Conservation (phyloP, 2,888 invertebrate species). For the Apotomis capreana region DNA sequence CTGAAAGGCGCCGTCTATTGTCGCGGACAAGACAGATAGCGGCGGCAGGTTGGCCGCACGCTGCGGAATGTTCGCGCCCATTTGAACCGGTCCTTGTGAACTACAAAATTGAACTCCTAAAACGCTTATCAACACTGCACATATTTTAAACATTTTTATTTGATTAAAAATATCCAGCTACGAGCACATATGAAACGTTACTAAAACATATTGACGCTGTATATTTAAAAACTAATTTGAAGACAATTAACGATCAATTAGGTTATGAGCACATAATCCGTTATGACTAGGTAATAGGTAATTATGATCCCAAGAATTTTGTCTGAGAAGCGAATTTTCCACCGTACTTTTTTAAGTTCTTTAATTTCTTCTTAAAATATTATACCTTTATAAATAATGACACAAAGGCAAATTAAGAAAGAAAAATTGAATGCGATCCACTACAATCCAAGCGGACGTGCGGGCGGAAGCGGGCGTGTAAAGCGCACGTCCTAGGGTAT, state of each 20-base stretch:
- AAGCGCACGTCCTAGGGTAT: too few species aligned
- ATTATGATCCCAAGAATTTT: too few species aligned
- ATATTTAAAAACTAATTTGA: background rate
- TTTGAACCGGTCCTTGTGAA: conserved; percentile 21
- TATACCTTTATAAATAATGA: too few species aligned
- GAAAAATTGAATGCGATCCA: too few species aligned
- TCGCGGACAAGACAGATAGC: conserved; percentile 9
- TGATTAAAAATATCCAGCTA: background rate
- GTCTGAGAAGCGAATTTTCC: too few species aligned
- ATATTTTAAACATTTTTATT: conserved; percentile 17
- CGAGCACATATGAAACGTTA: background rate
- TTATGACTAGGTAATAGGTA: background rate
- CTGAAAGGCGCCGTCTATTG: conserved; percentile 14
- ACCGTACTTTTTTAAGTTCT: too few species aligned
- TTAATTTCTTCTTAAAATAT: too few species aligned
- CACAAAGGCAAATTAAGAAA: too few species aligned
- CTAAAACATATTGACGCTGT: conserved; percentile 14
- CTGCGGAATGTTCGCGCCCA: conserved; percentile 1
- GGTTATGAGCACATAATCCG: background rate
- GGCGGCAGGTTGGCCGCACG: conserved; percentile 1
- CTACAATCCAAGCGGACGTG: too few species aligned
- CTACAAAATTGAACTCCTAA: background rate
- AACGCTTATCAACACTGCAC: conserved; percentile 25
- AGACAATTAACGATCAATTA: conserved; percentile 14
- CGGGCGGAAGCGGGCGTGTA: too few species aligned